phyloP scores from a whole-genome alignment of 1,140 invertebrate species.

The Philopotamus ludificatus region DNA sequence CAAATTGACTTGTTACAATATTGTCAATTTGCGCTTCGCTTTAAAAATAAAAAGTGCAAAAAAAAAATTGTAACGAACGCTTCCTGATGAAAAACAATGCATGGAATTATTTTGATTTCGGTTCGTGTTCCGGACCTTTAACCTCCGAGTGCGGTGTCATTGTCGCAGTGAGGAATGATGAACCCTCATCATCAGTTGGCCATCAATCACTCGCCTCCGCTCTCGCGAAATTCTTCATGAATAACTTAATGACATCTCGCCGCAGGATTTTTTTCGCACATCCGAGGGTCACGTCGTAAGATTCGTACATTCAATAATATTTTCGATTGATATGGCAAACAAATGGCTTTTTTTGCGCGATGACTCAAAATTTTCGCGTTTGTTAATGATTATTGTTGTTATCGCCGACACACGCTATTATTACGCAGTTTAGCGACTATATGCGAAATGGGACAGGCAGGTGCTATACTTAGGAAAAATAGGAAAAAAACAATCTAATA shows the following conservation, averaged over 20 bases:
- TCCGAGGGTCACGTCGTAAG: background rate
- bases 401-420: background rate
- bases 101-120: background rate
- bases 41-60: too few relatives aligned
- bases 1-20: background rate
- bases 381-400: slow-evolving; percentile 7
- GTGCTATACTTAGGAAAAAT: too few relatives aligned
- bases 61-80: too few relatives aligned
- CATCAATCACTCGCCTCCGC: slow-evolving; percentile 18
- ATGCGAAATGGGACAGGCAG: slow-evolving; percentile 3
- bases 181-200: slow-evolving; percentile 15
- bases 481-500: too few relatives aligned
- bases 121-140: background rate
- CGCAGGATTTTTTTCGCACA: slow-evolving; percentile 7
- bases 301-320: background rate
- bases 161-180: slow-evolving; percentile 13
- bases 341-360: background rate
- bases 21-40: background rate
- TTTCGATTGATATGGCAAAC: background rate
- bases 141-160: background rate
- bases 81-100: too few relatives aligned
- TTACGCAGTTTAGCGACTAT: background rate
- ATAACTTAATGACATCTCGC: slow-evolving; percentile 24
- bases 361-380: background rate
- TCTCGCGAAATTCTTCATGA: slow-evolving; percentile 23